Percentiles rank a stretch among this genome's conserved stretches.
Evolutionary conservation across 2,888 invertebrate genomes (phyloP).

Genomic region (Rhingia campestris): DNA sequence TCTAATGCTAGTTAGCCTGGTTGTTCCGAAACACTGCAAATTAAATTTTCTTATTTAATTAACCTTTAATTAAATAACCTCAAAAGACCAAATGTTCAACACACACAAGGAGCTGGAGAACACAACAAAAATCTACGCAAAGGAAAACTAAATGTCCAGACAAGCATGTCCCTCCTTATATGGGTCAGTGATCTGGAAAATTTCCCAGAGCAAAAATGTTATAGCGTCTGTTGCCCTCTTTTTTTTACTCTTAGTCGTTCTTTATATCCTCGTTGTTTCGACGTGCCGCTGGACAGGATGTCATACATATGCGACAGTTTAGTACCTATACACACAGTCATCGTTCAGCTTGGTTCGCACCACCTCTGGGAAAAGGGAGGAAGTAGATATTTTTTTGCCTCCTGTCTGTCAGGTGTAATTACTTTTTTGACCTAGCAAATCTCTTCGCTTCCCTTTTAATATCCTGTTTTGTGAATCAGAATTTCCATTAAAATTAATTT

Average conservation of each 20-base stretch:
- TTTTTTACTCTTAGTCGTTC: slow-evolving; percentile 18
- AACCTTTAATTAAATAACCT: slow-evolving; percentile 9
- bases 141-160: slow-evolving; percentile 27
- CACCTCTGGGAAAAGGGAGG: slow-evolving; percentile 8
- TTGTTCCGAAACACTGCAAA: not conserved
- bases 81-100: not conserved
- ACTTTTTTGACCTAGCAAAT: slow-evolving; percentile 60
- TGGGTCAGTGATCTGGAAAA: slow-evolving; percentile 61
- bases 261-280: not conserved
- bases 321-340: slow-evolving; percentile 1
- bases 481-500: slow-evolving; percentile 10
- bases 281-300: slow-evolving; percentile 30
- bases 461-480: slow-evolving; percentile 50
- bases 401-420: slow-evolving; percentile 55
- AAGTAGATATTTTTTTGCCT: not conserved
- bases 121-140: not conserved
- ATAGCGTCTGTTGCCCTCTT: slow-evolving; percentile 25
- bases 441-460: slow-evolving; percentile 60
- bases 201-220: slow-evolving; percentile 28
- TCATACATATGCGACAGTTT: slow-evolving; percentile 60
- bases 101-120: not conserved
- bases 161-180: slow-evolving; percentile 43
- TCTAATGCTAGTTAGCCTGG: not conserved
- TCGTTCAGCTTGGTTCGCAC: not conserved
- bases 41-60: slow-evolving; percentile 17